These are phyloP conservation scores for Agrochola macilenta DNA, from an alignment of 2,888 invertebrate genomes.

Conservation along the genomic window DNA sequence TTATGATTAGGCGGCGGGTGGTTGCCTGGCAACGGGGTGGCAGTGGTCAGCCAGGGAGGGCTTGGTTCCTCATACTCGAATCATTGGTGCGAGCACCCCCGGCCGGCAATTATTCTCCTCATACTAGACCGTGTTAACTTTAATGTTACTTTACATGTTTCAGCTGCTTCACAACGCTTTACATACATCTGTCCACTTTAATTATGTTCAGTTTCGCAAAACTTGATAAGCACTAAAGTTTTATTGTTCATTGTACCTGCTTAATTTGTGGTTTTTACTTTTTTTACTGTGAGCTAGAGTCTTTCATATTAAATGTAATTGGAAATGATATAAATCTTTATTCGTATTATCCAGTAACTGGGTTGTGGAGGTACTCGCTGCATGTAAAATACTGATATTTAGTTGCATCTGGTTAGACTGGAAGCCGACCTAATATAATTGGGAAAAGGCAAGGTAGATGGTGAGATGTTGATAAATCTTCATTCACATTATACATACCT, in stretches of 20 bases:
- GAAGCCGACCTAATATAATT: too few species aligned
- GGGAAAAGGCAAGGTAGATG: too few species aligned
- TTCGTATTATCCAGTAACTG: too few species aligned
- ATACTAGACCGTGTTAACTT: slow-evolving; percentile 83
- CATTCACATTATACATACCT: neutral
- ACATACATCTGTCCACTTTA: slow-evolving; percentile 65
- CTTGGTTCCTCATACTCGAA: slow-evolving; percentile 86
- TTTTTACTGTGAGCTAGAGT: slow-evolving; percentile 6
- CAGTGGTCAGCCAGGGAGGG: slow-evolving; percentile 83
- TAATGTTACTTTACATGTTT: slow-evolving; percentile 82
- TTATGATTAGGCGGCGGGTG: slow-evolving; percentile 88
- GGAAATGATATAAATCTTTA: neutral
- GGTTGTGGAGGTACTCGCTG: too few species aligned
- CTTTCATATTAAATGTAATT: neutral
- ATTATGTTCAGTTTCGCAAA: slow-evolving; percentile 64
- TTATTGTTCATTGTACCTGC: slow-evolving; percentile 50
- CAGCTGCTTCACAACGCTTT: slow-evolving; percentile 66
- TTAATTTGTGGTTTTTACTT: slow-evolving; percentile 45
- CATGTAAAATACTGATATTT: too few species aligned
- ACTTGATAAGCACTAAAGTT: slow-evolving; percentile 61
- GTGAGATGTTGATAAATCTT: neutral
- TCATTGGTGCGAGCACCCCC: slow-evolving; percentile 78
- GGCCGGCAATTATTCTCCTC: slow-evolving; percentile 87
- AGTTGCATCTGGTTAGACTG: too few species aligned
- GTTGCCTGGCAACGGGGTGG: slow-evolving; percentile 88